Percentiles rank a stretch among this genome's conserved stretches.
Conservation (phyloP, 1,140 invertebrate genomes). For the Tetramorium simillimum region DNA sequence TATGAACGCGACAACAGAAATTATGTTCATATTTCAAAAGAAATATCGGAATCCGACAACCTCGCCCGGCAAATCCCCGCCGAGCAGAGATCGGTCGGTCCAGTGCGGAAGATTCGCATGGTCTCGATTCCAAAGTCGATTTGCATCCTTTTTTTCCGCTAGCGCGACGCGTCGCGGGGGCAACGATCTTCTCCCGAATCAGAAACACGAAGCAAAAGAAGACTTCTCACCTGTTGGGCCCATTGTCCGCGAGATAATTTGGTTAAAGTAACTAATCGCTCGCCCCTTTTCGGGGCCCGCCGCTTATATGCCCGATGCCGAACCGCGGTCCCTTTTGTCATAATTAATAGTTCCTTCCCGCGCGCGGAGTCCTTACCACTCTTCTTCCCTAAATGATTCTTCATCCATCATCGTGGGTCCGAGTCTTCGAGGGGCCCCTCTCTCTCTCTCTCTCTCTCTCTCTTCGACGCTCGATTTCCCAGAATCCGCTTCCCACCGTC, state of each 20-base stretch:
- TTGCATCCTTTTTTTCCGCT: conserved; percentile 12
- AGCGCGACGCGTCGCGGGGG: conserved; percentile 30
- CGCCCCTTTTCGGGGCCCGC: conserved; percentile 80
- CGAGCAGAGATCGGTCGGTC: background rate
- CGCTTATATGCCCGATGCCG: conserved; percentile 75
- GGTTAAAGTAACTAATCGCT: conserved; percentile 85
- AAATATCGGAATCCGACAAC: background rate
- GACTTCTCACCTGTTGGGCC: conserved; percentile 74
- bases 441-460: conserved; percentile 4
- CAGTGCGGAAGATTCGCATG: background rate
- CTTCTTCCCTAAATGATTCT: conserved; percentile 84
- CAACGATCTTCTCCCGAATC: conserved; percentile 59
- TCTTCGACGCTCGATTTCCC: conserved; percentile 74
- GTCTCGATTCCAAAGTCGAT: background rate
- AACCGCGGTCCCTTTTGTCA: conserved; percentile 83
- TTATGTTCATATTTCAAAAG: too few relatives aligned
- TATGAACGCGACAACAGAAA: background rate
- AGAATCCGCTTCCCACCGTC: conserved; percentile 60
- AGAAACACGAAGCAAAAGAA: conserved; percentile 70
- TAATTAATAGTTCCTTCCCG: conserved; percentile 84
- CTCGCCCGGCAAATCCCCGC: background rate
- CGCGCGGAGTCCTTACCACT: conserved; percentile 76
- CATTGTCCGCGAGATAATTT: conserved; percentile 84
- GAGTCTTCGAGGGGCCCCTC: conserved; percentile 74
- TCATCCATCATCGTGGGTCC: conserved; percentile 79